These are phyloP conservation scores for Copidosoma aretas DNA, from an alignment of 2,888 invertebrate genomes.

Conservation along the genomic window DNA sequence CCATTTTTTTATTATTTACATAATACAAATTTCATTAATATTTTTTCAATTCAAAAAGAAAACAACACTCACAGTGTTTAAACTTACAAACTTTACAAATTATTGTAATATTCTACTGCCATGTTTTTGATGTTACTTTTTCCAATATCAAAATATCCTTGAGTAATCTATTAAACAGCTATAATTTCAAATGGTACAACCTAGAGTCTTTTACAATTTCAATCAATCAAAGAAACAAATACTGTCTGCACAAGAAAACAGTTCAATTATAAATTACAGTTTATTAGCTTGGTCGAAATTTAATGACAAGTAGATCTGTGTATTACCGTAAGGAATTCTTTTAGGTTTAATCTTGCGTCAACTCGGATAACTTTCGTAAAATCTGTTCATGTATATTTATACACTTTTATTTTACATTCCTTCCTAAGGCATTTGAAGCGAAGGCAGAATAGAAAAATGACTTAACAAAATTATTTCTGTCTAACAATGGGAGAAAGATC, in stretches of 20 bases:
- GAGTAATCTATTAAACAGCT: constrained; percentile 13
- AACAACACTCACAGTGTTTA: too few species aligned
- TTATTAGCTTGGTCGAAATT: not conserved
- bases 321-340: constrained; percentile 8
- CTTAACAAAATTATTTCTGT: constrained; percentile 24
- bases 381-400: constrained; percentile 21
- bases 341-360: constrained; percentile 13
- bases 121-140: constrained; percentile 19
- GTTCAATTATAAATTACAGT: constrained; percentile 10
- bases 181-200: constrained; percentile 9
- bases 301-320: not conserved
- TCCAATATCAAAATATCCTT: constrained; percentile 6
- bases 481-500: constrained; percentile 14
- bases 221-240: constrained; percentile 19
- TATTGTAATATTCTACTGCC: constrained; percentile 35
- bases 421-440: constrained; percentile 21
- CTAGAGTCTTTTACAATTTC: constrained; percentile 11
- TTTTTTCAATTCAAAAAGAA: too few species aligned
- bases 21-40: not conserved
- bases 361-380: constrained; percentile 13
- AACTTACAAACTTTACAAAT: constrained; percentile 1
- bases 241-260: constrained; percentile 26
- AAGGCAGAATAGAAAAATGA: constrained; percentile 20
- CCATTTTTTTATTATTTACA: not conserved
- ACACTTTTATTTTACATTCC: constrained; percentile 24